Evolutionary conservation across 2,888 invertebrate genomes (phyloP), one percentile per base, ranked within the genome.

Genomic region (Eristalinus sepulchralis): DNA sequence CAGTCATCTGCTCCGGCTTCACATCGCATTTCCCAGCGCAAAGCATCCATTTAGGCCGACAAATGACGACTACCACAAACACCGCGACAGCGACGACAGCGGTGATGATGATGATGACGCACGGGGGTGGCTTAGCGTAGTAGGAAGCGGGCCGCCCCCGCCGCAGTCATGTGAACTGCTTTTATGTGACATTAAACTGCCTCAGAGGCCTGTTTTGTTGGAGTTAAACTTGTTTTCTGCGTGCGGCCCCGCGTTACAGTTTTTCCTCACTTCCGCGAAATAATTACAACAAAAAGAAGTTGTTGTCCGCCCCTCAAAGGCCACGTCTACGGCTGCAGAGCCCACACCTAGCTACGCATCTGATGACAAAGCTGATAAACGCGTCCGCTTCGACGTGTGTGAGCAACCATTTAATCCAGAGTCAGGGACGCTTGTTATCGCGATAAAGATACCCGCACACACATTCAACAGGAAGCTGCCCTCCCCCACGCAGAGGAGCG

Each of bases 11-110:
- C 73, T 39, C 13, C 60, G 64, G 64, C 75, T 22, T 27, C 10
- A 9, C 34, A 9, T 3, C 34, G 34, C 47, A 17, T n/a, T 47
- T 47, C 47, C 17, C 39, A 11, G 68, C 47, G 78, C 78, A 79
- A 70, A 83, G 63, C 59, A 75, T 79, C 64, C 75, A 79, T 79
- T 75, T 75, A 75, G 75, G 67, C 72, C 55, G 76, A 72, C 60
- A 55, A n/a, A 83, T 59, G 33, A 57, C 62, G 72, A 77, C 59
- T 63, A 83, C 64, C 63, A 57, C 59, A 62, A 80, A 17, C 47
- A 47, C 17, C 47, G 47, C 47, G 13, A 17, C 39, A 6, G 13
- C 39, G 17, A 17, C n/a, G 39, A n/a, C n/a, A 13, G n/a, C 5
- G 39, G 6, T 8, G 47, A 47, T 6, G 47, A 47, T 17, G 47